phyloP scores from a whole-genome alignment of 1,140 invertebrate species.

The Periplaneta americana region DNA sequence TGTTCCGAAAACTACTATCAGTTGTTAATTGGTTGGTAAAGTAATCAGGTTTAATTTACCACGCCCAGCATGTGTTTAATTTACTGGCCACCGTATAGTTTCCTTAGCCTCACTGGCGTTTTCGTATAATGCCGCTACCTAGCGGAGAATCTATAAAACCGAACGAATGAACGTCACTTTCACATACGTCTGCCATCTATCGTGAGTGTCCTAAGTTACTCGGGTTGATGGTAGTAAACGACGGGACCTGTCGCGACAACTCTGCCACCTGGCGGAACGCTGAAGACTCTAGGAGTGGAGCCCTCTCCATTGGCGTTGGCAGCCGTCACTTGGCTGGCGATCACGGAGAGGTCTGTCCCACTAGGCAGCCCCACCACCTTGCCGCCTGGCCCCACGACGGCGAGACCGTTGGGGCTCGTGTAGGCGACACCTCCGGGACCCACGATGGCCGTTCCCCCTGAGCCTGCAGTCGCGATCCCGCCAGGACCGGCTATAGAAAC shows the following conservation, averaged over 20 bases:
- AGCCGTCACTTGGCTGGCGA: not conserved
- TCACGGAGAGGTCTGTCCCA: not conserved
- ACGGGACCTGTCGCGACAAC: conserved; percentile 61
- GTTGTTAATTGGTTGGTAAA: too few species aligned
- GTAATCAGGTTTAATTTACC: too few species aligned
- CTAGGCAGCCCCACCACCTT: conserved; percentile 2
- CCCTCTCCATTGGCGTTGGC: conserved; percentile 29
- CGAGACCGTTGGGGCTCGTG: conserved; percentile 58
- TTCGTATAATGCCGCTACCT: not conserved
- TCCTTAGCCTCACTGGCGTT: not conserved
- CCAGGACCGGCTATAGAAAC: conserved; percentile 69
- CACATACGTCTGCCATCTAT: not conserved
- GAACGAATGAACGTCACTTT: not conserved
- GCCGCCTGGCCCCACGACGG: conserved; percentile 59
- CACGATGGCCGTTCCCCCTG: conserved; percentile 65
- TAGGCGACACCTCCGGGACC: conserved; percentile 64
- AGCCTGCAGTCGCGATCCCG: conserved; percentile 63
- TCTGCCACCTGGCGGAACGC: conserved; percentile 46
- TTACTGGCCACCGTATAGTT: not conserved
- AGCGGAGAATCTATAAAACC: not conserved
- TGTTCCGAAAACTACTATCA: too few species aligned
- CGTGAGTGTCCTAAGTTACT: not conserved
- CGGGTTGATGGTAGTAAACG: conserved; percentile 51
- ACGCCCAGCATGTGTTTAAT: too few species aligned
- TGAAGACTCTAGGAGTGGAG: conserved; percentile 18